Percentiles rank a stretch among this genome's conserved stretches.
Conservation (phyloP, 2,888 invertebrate species). For the Drosophila neutralis region DNA sequence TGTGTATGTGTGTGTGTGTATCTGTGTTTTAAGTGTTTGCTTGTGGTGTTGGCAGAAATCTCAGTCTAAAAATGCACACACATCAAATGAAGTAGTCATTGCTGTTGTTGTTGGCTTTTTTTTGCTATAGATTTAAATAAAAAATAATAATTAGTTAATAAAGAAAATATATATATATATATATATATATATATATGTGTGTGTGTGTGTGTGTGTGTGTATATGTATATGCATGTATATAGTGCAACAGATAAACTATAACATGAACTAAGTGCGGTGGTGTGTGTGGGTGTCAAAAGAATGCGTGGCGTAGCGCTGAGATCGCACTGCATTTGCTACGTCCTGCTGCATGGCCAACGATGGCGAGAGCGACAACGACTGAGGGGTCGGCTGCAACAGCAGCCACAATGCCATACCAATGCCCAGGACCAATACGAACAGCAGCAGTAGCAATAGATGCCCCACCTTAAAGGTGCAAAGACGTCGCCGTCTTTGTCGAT, state of each 20-base stretch:
- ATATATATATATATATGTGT: background rate
- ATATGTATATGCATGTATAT: constrained; percentile 24
- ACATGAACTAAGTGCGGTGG: constrained; percentile 68
- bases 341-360: constrained; percentile 2
- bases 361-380: background rate
- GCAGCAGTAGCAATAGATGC: constrained; percentile 9
- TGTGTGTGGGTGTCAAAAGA: constrained; percentile 16
- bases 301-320: constrained; percentile 29
- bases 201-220: constrained; percentile 5
- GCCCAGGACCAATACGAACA: constrained; percentile 12
- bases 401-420: constrained; percentile 23
- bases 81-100: constrained; percentile 26
- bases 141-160: constrained; percentile 11
- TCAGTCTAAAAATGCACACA: constrained; percentile 70
- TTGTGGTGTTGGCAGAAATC: constrained; percentile 62
- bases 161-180: constrained; percentile 13
- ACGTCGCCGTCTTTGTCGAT: background rate
- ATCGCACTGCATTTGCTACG: constrained; percentile 32
- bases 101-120: constrained; percentile 13
- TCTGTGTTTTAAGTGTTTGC: constrained; percentile 36
- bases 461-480: constrained; percentile 17
- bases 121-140: constrained; percentile 5
- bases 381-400: constrained; percentile 6
- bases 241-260: constrained; percentile 35
- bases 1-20: constrained; percentile 19